Percentiles rank a stretch among this genome's conserved stretches.
phyloP scores from a whole-genome alignment of 1,140 invertebrate species.

The Akabosia matsudoensis region DNA sequence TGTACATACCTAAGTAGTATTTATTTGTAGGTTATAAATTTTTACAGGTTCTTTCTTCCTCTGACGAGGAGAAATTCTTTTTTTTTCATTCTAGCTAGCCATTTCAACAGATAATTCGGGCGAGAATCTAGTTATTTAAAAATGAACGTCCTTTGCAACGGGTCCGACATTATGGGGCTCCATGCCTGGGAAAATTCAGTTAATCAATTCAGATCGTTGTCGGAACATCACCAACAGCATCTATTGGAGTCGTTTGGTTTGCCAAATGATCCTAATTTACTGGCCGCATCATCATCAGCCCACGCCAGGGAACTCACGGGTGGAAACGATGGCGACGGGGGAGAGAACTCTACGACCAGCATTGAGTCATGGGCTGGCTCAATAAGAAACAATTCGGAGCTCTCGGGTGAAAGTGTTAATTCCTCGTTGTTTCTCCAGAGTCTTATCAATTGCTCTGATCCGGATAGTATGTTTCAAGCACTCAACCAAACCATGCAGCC shows the following conservation, averaged over 20 bases:
- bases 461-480: background rate
- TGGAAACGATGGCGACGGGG: background rate
- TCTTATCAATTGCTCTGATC: conserved; percentile 14
- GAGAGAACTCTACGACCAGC: background rate
- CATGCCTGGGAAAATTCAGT: background rate
- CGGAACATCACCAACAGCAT: conserved; percentile 1
- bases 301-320: background rate
- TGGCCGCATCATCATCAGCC: background rate
- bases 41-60: too few species aligned
- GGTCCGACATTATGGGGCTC: background rate
- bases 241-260: background rate
- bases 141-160: background rate
- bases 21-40: too few species aligned
- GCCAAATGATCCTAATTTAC: conserved; percentile 12
- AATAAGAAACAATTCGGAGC: background rate
- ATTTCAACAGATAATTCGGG: background rate
- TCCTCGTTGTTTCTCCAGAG: background rate
- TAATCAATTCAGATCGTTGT: conserved; percentile 1
- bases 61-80: background rate
- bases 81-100: background rate
- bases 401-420: background rate
- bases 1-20: too few species aligned
- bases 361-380: background rate
- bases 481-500: background rate
- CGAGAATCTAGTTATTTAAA: background rate